Percentiles rank a stretch among this genome's conserved stretches.
Evolutionary conservation across 2,797 vertebrate species (phyloP).

Genomic region (Sebastes hopkinsi): DNA sequence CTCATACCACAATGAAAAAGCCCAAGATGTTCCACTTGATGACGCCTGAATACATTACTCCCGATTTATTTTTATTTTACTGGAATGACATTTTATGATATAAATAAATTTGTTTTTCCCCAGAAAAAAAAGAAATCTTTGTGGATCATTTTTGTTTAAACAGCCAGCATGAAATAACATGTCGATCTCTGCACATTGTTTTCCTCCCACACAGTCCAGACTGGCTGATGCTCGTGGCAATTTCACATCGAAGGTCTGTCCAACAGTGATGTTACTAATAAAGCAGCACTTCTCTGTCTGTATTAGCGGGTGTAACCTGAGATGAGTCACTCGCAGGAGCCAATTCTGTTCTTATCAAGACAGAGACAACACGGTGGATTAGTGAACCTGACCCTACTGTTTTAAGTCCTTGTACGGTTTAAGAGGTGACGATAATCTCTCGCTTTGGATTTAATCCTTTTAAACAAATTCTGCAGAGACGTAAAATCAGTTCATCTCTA

Average conservation of each 20-base stretch:
- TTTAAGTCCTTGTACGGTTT: slow-evolving; percentile 47
- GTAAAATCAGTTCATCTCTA: not conserved
- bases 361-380: slow-evolving; percentile 43
- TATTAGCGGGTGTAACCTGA: slow-evolving; percentile 41
- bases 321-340: slow-evolving; percentile 26
- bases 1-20: not conserved
- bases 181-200: not conserved
- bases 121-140: slow-evolving; percentile 28
- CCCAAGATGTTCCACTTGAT: slow-evolving; percentile 28
- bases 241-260: slow-evolving; percentile 17
- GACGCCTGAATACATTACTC: slow-evolving; percentile 18
- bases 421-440: slow-evolving; percentile 59
- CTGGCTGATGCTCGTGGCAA: slow-evolving; percentile 15
- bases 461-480: slow-evolving; percentile 40
- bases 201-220: slow-evolving; percentile 2
- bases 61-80: slow-evolving; percentile 42
- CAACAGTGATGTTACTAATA: slow-evolving; percentile 22
- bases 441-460: slow-evolving; percentile 56
- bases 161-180: slow-evolving; percentile 13
- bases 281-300: not conserved
- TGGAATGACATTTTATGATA: slow-evolving; percentile 32
- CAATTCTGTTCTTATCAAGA: slow-evolving; percentile 40
- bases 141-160: slow-evolving; percentile 1
- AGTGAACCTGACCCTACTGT: slow-evolving; percentile 30
- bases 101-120: slow-evolving; percentile 55